Evolutionary conservation across 2,797 vertebrate genomes (phyloP).

Genomic region (Acanthurus leucopareius): DNA sequence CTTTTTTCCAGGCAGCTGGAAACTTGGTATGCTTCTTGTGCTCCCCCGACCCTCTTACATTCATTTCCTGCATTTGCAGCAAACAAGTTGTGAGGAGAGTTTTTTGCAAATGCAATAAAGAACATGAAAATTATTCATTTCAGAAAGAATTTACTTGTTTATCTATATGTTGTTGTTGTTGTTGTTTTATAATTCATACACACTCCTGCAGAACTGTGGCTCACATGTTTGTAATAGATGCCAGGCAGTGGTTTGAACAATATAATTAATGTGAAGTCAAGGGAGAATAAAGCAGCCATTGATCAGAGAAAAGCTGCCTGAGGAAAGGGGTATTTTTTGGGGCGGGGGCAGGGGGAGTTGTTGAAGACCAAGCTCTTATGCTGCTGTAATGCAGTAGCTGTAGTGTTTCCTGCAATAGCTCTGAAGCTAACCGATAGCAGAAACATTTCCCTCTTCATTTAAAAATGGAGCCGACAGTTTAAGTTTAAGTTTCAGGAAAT

Average conservation of each 20-base stretch:
- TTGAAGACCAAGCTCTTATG: constrained; percentile 25
- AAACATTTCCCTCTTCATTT: neutral
- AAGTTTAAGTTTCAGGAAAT: constrained; percentile 16
- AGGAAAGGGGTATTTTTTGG: constrained; percentile 12
- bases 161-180: no score
- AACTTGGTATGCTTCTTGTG: no score
- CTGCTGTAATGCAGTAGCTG: constrained; percentile 21
- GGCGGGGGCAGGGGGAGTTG: neutral
- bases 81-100: no score
- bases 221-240: constrained; percentile 44
- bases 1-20: no score
- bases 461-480: neutral
- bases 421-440: no score
- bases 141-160: no score
- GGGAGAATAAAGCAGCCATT: constrained; percentile 65
- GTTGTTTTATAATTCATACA: no score
- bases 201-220: neutral
- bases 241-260: constrained; percentile 13
- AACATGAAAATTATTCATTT: no score
- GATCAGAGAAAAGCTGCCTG: constrained; percentile 36
- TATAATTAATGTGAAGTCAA: constrained; percentile 21
- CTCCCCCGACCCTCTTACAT: no score
- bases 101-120: no score
- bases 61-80: no score
- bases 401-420: neutral